Base-by-base conservation (phyloP, 2,888 invertebrate genomes). In the Luffia ferchaultella region DNA sequence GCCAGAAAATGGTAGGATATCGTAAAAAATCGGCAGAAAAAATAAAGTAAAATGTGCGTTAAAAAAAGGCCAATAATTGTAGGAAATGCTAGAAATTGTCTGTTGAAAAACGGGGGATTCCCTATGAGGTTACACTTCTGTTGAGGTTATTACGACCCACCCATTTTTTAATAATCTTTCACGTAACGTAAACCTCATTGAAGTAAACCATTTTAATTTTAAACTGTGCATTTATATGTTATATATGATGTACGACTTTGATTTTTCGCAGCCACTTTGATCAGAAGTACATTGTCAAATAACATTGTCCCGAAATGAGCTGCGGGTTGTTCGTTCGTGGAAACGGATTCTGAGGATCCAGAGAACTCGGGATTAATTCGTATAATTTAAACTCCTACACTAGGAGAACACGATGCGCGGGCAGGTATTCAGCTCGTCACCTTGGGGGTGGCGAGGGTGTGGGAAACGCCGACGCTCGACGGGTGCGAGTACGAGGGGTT, bases 331-430 rank as follows among this genome's bases (percentile, higher is more conserved):
- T 30, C 30, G 12, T 30, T 30, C 30, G 12, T 30, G 12, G 5
- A 3, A 30, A 30, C 30, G 5, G 30, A 12, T 30, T 12, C 12
- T 47, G 65, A 64, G 67, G 70, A 57, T 53, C 62, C 61, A 56
- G 58, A 64, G 63, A 63, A 64, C 59, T 65, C 67, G 67, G 73
- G 70, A 75, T 75, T 75, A 74, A 75, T 76, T 78, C 70, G 66
- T 70, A 75, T 75, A 75, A 78, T 76, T 75, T 71, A 72, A 73
- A 73, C 72, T 69, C 65, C 66, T 64, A 69, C 76, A 76, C 75
- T 68, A 71, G 69, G 76, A 73, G 71, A 71, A 69, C 68, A 74
- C 60, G 65, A 71, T 68, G 63, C 64, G 60, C 15, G 64, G 68
- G 67, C 58, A 69, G 65, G 64, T 71, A 68, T 70, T 67, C 65